Evolutionary conservation across 2,888 invertebrate species (phyloP).

Genomic region (Epirrhoe alternata): DNA sequence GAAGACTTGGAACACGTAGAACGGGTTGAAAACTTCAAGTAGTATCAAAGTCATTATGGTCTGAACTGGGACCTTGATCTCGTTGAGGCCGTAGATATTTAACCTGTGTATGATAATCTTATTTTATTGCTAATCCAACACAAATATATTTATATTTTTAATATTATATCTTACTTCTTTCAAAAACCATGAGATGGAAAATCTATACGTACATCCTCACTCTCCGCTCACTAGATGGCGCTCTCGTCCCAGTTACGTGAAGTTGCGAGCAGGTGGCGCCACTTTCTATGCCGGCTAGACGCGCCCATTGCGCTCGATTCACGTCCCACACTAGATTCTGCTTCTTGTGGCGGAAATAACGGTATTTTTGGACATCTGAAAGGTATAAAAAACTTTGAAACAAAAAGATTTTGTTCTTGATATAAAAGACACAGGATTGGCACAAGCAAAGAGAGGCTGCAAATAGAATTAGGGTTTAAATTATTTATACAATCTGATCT

Average conservation of each 20-base stretch:
- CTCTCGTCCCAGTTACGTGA: slow-evolving; percentile 86
- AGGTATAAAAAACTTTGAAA: too few relatives aligned
- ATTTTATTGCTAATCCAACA: too few relatives aligned
- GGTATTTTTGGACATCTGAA: slow-evolving; percentile 84
- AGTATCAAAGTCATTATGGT: slow-evolving; percentile 89
- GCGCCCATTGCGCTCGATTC: slow-evolving; percentile 87
- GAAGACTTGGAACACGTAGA: slow-evolving; percentile 97
- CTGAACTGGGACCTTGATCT: slow-evolving; percentile 92
- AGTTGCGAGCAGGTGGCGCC: slow-evolving; percentile 87
- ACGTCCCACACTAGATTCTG: slow-evolving; percentile 92
- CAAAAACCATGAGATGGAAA: too few relatives aligned
- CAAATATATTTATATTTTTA: too few relatives aligned
- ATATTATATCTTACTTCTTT: too few relatives aligned
- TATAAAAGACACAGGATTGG: too few relatives aligned
- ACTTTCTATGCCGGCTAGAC: slow-evolving; percentile 90
- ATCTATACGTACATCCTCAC: slow-evolving; percentile 84
- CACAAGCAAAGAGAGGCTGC: too few relatives aligned
- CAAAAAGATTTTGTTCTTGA: too few relatives aligned
- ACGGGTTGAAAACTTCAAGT: slow-evolving; percentile 95
- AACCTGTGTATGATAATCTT: too few relatives aligned
- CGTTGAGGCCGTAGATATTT: slow-evolving; percentile 92
- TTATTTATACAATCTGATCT: too few relatives aligned
- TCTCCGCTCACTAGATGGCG: slow-evolving; percentile 83
- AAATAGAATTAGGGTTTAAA: too few relatives aligned
- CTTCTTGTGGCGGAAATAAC: slow-evolving; percentile 93